phyloP scores from a whole-genome alignment of 2,888 invertebrate species.

The Himalopsyche tibetana region DNA sequence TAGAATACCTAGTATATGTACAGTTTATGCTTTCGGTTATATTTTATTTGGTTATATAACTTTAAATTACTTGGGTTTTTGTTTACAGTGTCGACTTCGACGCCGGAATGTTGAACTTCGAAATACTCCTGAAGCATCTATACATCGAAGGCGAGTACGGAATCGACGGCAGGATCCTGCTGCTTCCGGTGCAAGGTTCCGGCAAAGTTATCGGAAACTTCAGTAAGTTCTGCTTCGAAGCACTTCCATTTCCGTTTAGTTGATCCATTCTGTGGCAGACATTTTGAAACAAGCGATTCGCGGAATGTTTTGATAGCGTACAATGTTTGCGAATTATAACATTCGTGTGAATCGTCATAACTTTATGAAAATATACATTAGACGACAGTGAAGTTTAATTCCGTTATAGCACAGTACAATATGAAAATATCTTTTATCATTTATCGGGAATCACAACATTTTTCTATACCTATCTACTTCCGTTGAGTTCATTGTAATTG shows the following conservation, averaged over 20 bases:
- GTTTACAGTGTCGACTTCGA: slow-evolving; percentile 62
- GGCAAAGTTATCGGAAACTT: slow-evolving; percentile 77
- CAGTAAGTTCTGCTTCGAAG: slow-evolving; percentile 70
- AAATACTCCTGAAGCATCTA: slow-evolving; percentile 75
- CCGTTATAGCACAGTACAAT: no score
- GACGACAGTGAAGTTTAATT: neutral
- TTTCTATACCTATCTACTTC: no score
- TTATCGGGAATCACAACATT: no score
- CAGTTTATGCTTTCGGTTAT: no score
- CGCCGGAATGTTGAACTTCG: slow-evolving; percentile 67
- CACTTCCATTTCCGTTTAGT: neutral
- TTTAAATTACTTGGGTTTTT: neutral
- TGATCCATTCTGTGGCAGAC: neutral
- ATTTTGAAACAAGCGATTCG: neutral
- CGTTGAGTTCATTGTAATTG: no score
- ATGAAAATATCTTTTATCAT: no score
- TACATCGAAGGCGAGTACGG: slow-evolving; percentile 75
- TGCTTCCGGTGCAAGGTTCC: slow-evolving; percentile 76
- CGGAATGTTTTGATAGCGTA: neutral
- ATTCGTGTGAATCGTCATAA: no score
- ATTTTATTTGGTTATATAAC: no score
- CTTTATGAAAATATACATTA: no score
- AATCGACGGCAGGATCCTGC: slow-evolving; percentile 75
- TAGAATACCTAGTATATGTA: no score
- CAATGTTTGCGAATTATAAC: neutral